These are phyloP conservation scores for Brotula barbata DNA, from an alignment of 2,797 vertebrate genomes.

Conservation along the genomic window DNA sequence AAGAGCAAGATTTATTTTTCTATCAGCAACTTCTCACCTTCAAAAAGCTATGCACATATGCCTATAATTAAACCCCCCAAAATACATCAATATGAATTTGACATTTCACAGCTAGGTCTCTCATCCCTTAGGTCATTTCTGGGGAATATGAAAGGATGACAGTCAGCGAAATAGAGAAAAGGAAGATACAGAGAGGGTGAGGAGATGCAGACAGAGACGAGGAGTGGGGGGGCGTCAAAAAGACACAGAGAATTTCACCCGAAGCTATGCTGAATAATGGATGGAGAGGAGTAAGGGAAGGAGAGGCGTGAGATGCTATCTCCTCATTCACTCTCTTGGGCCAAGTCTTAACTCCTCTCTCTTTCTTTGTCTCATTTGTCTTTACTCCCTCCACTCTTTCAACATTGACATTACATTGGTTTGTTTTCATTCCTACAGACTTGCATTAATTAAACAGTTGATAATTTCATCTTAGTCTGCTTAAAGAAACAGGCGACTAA, in stretches of 20 bases:
- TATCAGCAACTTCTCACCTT: not conserved
- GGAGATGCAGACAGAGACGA: conserved; percentile 32
- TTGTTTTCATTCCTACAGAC: no score
- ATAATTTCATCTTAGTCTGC: no score
- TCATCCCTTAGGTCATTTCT: conserved; percentile 50
- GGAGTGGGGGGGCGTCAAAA: conserved; percentile 52
- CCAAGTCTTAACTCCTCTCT: conserved; percentile 1
- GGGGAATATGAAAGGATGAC: conserved; percentile 53
- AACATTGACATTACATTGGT: no score
- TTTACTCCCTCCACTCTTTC: not conserved
- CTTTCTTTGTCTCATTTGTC: not conserved
- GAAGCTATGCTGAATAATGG: conserved; percentile 72
- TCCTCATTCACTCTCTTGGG: conserved; percentile 22
- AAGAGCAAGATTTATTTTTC: conserved; percentile 1
- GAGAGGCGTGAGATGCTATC: conserved; percentile 29
- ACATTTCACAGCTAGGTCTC: conserved; percentile 50
- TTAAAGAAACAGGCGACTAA: no score
- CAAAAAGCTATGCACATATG: not conserved
- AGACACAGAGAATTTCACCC: conserved; percentile 66
- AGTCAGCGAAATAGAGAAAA: conserved; percentile 41
- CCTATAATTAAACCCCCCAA: conserved; percentile 43
- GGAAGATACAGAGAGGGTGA: conserved; percentile 8
- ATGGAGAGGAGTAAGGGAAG: conserved; percentile 30
- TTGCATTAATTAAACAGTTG: no score
- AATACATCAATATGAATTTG: conserved; percentile 36